Percentiles rank a stretch among this genome's conserved stretches.
phyloP scores from a whole-genome alignment of 2,797 vertebrate species.

The Cuculus canorus region DNA sequence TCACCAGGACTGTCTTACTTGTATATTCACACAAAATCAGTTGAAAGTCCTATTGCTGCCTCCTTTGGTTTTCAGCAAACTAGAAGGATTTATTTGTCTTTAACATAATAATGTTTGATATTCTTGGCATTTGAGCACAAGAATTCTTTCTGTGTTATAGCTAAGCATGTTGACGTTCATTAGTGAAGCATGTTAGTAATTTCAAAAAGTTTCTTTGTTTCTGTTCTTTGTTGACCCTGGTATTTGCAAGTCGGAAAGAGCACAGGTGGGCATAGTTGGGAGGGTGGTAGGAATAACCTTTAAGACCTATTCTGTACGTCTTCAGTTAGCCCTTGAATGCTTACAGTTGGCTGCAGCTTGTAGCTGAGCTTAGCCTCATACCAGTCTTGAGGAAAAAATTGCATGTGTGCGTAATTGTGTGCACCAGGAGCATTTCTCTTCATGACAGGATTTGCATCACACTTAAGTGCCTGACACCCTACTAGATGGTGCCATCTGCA shows the following conservation, averaged over 20 bases:
- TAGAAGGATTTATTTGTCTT: not conserved
- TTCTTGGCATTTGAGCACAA: not conserved
- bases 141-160: not conserved
- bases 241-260: not conserved
- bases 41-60: not conserved
- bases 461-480: not conserved
- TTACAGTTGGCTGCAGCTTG: not conserved
- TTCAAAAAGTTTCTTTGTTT: not conserved
- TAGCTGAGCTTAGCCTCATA: not conserved
- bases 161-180: not conserved
- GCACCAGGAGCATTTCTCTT: not conserved
- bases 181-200: not conserved
- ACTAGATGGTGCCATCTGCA: conserved; percentile 39
- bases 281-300: not conserved
- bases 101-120: not conserved
- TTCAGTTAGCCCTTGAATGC: not conserved
- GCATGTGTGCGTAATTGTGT: not conserved
- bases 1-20: not conserved
- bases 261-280: not conserved
- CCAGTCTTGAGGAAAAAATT: not conserved
- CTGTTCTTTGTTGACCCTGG: not conserved
- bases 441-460: conserved; percentile 15
- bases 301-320: not conserved
- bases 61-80: not conserved
- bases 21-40: fast-evolving